Evolutionary conservation across 1,140 invertebrate species (phyloP), one percentile per base, ranked within the genome.

Genomic region (Campoletis sonorensis): DNA sequence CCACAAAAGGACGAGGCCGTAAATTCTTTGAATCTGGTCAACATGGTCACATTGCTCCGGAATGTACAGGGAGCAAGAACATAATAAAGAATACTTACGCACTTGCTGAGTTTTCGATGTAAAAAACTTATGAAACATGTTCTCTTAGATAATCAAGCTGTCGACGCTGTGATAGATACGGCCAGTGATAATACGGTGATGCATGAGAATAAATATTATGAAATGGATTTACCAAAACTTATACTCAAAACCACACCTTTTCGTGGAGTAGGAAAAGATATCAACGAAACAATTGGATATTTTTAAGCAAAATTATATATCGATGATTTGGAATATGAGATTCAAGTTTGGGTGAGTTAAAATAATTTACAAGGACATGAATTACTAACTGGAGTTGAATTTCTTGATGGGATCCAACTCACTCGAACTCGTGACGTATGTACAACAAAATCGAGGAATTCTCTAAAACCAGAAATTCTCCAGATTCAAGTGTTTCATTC

Each of bases 101-200:
- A 7, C 7, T 33, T 33, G 7, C 7, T 33, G 30, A 4, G 7
- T 33, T 33, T 7, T 33, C 30, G 2, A 33, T 7, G 7, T n/a
- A 33, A 33, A 7, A 33, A 33, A 33, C 30, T 2, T 33, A 33
- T 33, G 30, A 33, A 33, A 33, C 30, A 33, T 7, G 30, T 33
- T 33, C 7, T 33, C 3, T 33, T 33, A 7, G 7, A 33, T 33
- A 7, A 33, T 33, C 30, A 33, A 4, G 3, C 30, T 33, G 7
- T 61, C 13, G 58, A 61, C 8, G 49, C 71, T 21, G 58, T 81
- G 26, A 51, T 81, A 5, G 80, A 75, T 75, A 81, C 70, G 13
- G 80, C 27, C 7, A 76, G 72, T 75, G 54, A 81, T 67, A 26
- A 76, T 15, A 76, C 80, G 26, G 27, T 81, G 45, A 76, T 81